Percentiles rank a stretch among this genome's conserved stretches.
These are phyloP conservation scores for Lycaon pictus DNA, from an alignment of 2,113 vertebrate genomes.

Conservation along the genomic window DNA sequence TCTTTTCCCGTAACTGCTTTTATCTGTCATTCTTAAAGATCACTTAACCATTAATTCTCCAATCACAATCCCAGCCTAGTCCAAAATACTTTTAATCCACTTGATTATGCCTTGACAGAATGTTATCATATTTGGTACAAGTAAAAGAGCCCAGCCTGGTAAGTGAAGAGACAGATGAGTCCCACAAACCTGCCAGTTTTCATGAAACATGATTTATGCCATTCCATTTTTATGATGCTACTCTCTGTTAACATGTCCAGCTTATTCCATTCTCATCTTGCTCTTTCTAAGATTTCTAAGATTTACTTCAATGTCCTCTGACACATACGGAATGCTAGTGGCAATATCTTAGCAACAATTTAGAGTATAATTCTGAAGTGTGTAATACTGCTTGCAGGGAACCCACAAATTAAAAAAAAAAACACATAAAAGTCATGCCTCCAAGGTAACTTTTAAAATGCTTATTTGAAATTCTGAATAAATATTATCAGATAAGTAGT, in stretches of 20 bases:
- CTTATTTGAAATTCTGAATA: conserved; percentile 35
- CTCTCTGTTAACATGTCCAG: neutral
- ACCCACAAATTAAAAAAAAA: neutral
- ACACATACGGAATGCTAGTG: conserved; percentile 50
- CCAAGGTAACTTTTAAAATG: neutral
- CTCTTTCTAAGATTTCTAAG: conserved; percentile 57
- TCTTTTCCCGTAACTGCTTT: conserved; percentile 19
- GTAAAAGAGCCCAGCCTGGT: conserved; percentile 32
- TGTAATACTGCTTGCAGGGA: neutral
- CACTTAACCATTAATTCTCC: conserved; percentile 57
- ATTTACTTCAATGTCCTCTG: conserved; percentile 58
- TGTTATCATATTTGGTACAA: conserved; percentile 65
- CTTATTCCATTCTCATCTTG: conserved; percentile 43
- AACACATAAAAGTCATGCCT: neutral
- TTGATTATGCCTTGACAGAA: conserved; percentile 45
- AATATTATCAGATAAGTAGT: neutral
- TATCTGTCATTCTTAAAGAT: conserved; percentile 54
- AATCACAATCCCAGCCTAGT: conserved; percentile 62
- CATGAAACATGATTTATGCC: conserved; percentile 52
- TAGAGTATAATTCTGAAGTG: conserved; percentile 8
- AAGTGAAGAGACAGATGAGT: conserved; percentile 62
- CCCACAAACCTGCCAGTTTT: conserved; percentile 66
- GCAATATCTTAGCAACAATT: conserved; percentile 69
- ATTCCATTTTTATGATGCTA: conserved; percentile 74
- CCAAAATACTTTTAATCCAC: conserved; percentile 64